Base-by-base conservation (phyloP, 1,140 invertebrate genomes). In the Ostrea denselamellosa region DNA sequence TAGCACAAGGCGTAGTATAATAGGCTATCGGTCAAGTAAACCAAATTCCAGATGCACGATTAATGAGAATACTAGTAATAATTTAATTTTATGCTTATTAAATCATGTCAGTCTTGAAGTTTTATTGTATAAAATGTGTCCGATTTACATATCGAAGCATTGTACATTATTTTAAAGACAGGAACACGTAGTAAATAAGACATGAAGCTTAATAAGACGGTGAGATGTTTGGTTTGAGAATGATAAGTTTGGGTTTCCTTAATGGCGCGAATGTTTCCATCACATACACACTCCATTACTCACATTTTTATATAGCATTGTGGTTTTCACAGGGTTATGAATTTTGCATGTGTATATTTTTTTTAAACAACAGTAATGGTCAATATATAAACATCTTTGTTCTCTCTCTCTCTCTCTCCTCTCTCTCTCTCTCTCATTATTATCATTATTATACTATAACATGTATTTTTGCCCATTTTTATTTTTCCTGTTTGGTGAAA, bases 141-240 rank as follows among this genome's bases (percentile, higher is more conserved):
- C 17, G 17, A 19, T 62, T 19, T n/a, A 62, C n/a, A 62, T 62
- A 62, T 77, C 28, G 22, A 77, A 34, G 10, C 25, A 77, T 10
- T 77, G 22, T 77, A 12, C 25, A 34, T 77, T 77, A 25, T 34
- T 77, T 34, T 71, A 71, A 77, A 77, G 68, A 17, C 68, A 77
- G 68, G 25, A 28, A n/a, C 28, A 77, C 68, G 28, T 28, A 77
- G 25, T 12, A 77, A 28, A 28, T 77, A 77, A 28, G 68, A 77
- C 68, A 25, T 14, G 14, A n/a, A 62, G 58, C 68, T 77, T 62
- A 62, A 62, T 1, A 19, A 62, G n/a, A n/a, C 9, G 56, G 56
- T 62, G 56, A 62, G 56, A n/a, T 62, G 7, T 62, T 62, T 62
- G 17, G n/a, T 19, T 17, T 7, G n/a, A 17, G n/a, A 19, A 62